A percentile compares a stretch with the other conserved stretches of the same genome.
These are phyloP conservation scores for Tautogolabrus adspersus DNA, from an alignment of 2,113 vertebrate genomes.

Conservation along the genomic window DNA sequence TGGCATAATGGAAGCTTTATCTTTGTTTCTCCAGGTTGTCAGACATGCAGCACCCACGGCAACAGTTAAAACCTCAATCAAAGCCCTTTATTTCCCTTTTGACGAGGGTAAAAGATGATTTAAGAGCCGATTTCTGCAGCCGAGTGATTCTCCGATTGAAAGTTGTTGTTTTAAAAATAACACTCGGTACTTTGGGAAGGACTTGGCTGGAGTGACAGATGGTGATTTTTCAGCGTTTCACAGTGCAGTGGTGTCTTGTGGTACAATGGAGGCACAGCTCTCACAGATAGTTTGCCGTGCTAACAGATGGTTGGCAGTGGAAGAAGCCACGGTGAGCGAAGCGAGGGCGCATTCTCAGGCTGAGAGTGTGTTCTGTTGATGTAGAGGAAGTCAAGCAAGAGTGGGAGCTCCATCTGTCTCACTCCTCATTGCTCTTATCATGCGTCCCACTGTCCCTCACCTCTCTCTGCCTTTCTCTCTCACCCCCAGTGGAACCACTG, in stretches of 20 bases:
- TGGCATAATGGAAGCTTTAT: no score
- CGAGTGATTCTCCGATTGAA: neutral
- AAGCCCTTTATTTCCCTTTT: neutral
- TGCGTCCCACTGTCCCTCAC: slow-evolving; percentile 30
- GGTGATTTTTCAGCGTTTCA: slow-evolving; percentile 59
- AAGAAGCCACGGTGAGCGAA: slow-evolving; percentile 42
- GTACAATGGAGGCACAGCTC: slow-evolving; percentile 49
- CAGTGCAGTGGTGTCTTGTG: slow-evolving; percentile 50
- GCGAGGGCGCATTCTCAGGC: slow-evolving; percentile 37
- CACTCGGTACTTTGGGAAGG: neutral
- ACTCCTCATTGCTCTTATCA: slow-evolving; percentile 59
- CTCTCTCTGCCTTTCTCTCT: neutral
- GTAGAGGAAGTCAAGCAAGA: slow-evolving; percentile 65
- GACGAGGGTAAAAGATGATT: neutral
- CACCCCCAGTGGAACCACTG: slow-evolving; percentile 43
- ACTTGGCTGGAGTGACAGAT: slow-evolving; percentile 54
- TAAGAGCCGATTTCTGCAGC: neutral
- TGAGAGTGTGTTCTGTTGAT: slow-evolving; percentile 51
- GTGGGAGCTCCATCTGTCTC: slow-evolving; percentile 76
- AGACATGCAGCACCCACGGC: neutral
- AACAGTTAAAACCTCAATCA: neutral
- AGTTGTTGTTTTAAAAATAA: slow-evolving; percentile 9
- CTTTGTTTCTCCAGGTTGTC: no score
- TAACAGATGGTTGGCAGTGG: slow-evolving; percentile 71
- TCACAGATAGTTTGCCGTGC: slow-evolving; percentile 52